Evolutionary conservation across 2,888 invertebrate genomes (phyloP).

Genomic region (Nineta flava): DNA sequence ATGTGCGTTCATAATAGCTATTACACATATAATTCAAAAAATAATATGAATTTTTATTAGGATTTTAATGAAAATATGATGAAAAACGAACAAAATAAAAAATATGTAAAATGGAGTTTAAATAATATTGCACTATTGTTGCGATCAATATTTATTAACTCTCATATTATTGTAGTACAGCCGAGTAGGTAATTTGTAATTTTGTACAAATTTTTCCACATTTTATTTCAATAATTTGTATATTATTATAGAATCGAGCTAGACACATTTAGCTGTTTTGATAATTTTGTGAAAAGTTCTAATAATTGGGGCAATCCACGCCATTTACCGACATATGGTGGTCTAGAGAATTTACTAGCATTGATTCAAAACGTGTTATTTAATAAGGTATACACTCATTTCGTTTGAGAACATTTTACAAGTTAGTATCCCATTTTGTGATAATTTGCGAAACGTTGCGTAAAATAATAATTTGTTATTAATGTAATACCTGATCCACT

Average conservation of each 20-base stretch:
- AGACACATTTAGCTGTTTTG: conserved; percentile 72
- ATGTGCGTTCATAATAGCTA: conserved; percentile 10
- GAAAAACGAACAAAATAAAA: conserved; percentile 54
- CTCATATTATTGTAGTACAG: conserved; percentile 54
- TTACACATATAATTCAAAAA: neutral
- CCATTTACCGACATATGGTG: conserved; percentile 54
- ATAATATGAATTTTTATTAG: conserved; percentile 33
- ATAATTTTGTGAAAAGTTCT: conserved; percentile 66
- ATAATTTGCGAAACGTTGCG: no score
- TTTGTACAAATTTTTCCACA: no score
- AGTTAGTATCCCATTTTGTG: no score
- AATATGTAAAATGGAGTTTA: conserved; percentile 65
- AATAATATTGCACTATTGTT: conserved; percentile 59
- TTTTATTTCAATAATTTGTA: neutral
- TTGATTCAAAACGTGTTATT: conserved; percentile 39
- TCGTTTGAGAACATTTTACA: no score
- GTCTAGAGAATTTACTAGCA: conserved; percentile 55
- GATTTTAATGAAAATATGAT: conserved; percentile 76
- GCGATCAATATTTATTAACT: conserved; percentile 49
- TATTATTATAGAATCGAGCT: conserved; percentile 49
- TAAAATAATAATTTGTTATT: no score
- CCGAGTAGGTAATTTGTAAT: conserved; percentile 45
- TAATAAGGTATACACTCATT: conserved; percentile 21
- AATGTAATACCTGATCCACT: no score
- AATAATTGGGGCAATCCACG: conserved; percentile 69